Conservation (phyloP, 2,888 invertebrate species). For the Gymnoscelis rufifasciata region DNA sequence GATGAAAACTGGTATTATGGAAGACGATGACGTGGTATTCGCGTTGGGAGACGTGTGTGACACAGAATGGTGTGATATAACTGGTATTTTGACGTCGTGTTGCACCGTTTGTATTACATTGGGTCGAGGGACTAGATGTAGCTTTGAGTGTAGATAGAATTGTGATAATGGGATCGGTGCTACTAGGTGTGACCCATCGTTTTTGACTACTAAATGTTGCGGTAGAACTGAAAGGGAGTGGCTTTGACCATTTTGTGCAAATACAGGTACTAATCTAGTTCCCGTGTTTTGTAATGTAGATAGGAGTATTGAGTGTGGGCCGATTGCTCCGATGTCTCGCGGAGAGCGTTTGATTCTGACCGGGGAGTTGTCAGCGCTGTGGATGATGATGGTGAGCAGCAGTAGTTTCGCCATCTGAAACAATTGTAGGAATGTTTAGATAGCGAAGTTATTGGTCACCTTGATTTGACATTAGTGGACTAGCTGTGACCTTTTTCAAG, state of each 20-base stretch:
- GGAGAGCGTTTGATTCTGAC: slow-evolving; percentile 25
- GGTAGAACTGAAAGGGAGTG: slow-evolving; percentile 15
- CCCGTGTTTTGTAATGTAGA: slow-evolving; percentile 21
- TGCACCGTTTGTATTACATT: slow-evolving; percentile 44
- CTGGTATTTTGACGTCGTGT: slow-evolving; percentile 42
- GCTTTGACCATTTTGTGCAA: slow-evolving; percentile 6
- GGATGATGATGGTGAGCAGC: slow-evolving; percentile 33
- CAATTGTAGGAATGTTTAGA: not conserved
- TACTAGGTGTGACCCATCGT: slow-evolving; percentile 24
- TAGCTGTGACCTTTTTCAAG: no score
- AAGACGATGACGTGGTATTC: slow-evolving; percentile 44
- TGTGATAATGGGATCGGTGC: slow-evolving; percentile 45
- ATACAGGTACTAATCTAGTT: slow-evolving; percentile 13
- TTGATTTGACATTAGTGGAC: not conserved
- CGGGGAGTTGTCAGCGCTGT: slow-evolving; percentile 35
- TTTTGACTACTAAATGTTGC: slow-evolving; percentile 19
- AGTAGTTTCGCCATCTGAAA: slow-evolving; percentile 49
- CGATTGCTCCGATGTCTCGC: slow-evolving; percentile 13
- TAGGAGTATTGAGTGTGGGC: slow-evolving; percentile 22
- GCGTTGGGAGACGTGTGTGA: slow-evolving; percentile 35
- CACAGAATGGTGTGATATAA: slow-evolving; percentile 46
- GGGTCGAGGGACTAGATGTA: slow-evolving; percentile 57
- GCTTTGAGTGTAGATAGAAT: slow-evolving; percentile 41
- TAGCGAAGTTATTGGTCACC: not conserved
- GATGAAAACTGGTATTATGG: slow-evolving; percentile 40